phyloP scores from a whole-genome alignment of 2,888 invertebrate species.

The Carabus problematicus region DNA sequence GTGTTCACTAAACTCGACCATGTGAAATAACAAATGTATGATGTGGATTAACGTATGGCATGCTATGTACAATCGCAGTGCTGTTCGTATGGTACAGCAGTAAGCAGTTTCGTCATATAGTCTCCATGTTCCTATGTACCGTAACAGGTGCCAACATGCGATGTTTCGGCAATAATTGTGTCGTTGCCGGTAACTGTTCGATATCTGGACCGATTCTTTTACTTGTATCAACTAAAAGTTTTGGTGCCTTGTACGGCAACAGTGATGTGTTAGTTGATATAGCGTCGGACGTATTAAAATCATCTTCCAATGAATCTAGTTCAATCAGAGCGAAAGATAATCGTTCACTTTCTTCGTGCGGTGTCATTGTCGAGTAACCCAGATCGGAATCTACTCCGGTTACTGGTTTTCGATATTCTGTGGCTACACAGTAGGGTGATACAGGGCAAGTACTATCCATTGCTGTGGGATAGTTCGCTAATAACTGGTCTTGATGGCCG shows the following conservation, averaged over 20 bases:
- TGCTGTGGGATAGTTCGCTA: constrained; percentile 61
- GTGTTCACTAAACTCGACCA: no score
- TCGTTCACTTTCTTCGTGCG: constrained; percentile 87
- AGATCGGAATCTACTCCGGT: constrained; percentile 88
- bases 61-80: no score
- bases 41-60: no score
- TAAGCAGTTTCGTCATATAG: constrained; percentile 61
- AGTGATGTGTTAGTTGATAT: constrained; percentile 64
- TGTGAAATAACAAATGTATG: no score
- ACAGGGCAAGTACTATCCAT: constrained; percentile 69
- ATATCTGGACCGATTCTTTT: constrained; percentile 7
- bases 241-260: constrained; percentile 54
- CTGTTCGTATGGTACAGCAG: no score
- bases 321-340: constrained; percentile 77
- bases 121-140: constrained; percentile 88
- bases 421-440: constrained; percentile 87
- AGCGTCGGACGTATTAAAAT: constrained; percentile 67
- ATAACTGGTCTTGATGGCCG: constrained; percentile 70
- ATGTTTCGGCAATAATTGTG: constrained; percentile 54
- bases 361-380: constrained; percentile 94
- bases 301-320: constrained; percentile 64
- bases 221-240: constrained; percentile 29
- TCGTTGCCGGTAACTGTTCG: constrained; percentile 19
- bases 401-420: constrained; percentile 78
- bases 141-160: constrained; percentile 86